Conservation (phyloP, 2,113 vertebrate genomes). For the Brachyhypopomus occidentalis region DNA sequence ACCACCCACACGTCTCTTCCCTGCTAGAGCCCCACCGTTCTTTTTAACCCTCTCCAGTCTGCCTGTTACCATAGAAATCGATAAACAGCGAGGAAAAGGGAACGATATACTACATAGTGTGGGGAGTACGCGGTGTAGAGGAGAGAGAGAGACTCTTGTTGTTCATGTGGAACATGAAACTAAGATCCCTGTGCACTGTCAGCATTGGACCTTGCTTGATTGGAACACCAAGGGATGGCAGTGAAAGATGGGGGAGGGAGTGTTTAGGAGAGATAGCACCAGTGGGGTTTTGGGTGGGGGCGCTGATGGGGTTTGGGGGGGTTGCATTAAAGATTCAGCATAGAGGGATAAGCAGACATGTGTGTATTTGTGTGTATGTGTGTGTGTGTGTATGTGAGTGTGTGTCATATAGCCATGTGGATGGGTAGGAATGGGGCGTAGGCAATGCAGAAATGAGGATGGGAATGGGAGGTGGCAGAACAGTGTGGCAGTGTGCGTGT, state of each 20-base stretch:
- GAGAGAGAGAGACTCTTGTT: neutral
- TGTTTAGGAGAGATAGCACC: neutral
- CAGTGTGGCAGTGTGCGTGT: neutral
- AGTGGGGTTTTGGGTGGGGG: conserved; percentile 33
- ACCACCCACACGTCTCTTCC: conserved; percentile 34
- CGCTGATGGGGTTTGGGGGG: conserved; percentile 22
- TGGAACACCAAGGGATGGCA: neutral
- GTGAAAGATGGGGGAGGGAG: neutral
- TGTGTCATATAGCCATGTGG: conserved; percentile 12
- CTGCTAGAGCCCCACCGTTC: conserved; percentile 33
- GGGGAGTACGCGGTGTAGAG: neutral
- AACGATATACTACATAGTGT: conserved; percentile 7
- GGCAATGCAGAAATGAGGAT: conserved; percentile 32
- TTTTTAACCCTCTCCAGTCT: conserved; percentile 26
- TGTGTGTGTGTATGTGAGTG: conserved; percentile 38
- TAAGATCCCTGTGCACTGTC: neutral
- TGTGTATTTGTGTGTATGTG: conserved; percentile 18
- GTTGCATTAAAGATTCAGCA: conserved; percentile 3
- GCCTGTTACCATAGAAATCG: conserved; percentile 44
- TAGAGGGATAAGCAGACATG: neutral
- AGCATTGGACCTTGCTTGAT: neutral
- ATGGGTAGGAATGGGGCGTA: neutral
- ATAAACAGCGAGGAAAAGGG: conserved; percentile 35
- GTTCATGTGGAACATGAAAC: conserved; percentile 5
- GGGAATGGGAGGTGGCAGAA: conserved; percentile 23